Conservation (phyloP, 2,113 vertebrate species). For the Charadrius vociferus region DNA sequence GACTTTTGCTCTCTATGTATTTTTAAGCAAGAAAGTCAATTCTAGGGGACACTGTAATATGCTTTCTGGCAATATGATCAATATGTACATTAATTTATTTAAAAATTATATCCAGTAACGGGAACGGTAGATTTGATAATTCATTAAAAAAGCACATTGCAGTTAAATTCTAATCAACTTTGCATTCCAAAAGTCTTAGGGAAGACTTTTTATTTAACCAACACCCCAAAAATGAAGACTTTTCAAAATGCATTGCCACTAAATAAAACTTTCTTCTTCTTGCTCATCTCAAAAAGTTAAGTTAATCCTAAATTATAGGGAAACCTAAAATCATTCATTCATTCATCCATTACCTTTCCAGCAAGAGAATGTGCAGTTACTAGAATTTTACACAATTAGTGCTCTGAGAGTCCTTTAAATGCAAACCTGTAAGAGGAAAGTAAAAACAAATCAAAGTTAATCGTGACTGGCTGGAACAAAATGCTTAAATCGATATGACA, state of each 20-base stretch:
- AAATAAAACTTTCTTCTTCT: slow-evolving; percentile 9
- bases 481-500: slow-evolving; percentile 73
- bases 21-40: not conserved
- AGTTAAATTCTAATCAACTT: not conserved
- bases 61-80: not conserved
- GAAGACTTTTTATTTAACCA: not conserved
- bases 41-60: not conserved
- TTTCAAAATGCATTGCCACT: not conserved
- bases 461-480: slow-evolving; percentile 78
- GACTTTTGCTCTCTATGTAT: not conserved
- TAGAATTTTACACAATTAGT: slow-evolving; percentile 70
- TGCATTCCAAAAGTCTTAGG: not conserved
- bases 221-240: not conserved
- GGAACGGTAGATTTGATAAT: not conserved
- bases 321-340: slow-evolving; percentile 16
- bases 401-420: slow-evolving; percentile 67
- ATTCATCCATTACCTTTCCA: slow-evolving; percentile 45
- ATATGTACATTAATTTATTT: not conserved
- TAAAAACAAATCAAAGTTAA: slow-evolving; percentile 82
- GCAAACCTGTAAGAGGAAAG: slow-evolving; percentile 72
- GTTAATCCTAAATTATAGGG: not conserved
- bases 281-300: slow-evolving; percentile 38
- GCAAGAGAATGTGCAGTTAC: slow-evolving; percentile 44
- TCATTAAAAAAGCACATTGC: not conserved
- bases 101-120: not conserved